Evolutionary conservation across 2,113 vertebrate genomes (phyloP), one percentile per base, ranked within the genome.

Genomic region (Centropristis striata): DNA sequence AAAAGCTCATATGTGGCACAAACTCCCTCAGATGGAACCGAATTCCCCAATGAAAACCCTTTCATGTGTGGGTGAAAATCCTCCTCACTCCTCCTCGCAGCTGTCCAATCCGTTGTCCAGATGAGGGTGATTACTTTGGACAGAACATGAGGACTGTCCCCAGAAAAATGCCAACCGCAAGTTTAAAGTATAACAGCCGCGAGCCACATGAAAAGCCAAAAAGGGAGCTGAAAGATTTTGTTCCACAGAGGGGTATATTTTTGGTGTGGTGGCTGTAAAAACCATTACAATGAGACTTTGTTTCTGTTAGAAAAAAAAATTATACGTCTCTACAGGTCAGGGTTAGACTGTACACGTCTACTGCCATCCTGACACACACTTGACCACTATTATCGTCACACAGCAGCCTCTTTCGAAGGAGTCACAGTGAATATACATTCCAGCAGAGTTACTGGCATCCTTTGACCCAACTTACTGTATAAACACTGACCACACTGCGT

Each of bases 211-310:
- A 93, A 91, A 92, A 74, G 80, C 42, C 82, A 76, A 86, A 71
- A 59, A 73, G 66, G 82, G 78, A 86, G 71, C 76, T 74, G 85
- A 81, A 59, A 60, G 71, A 78, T 77, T 92, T 87, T 89, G 75
- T 88, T 92, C 87, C 89, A 88, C 75, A 20, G 59, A 83, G 53
- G 64, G 74, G 71, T 86, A 25, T 92, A 88, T 92, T 92, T 94
- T 88, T 83, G 71, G 81, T 83, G 42, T 39, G 39, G 57, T 71
- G 65, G 58, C 89, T 92, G 89, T 71, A 78, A 88, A 92, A 88
- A 84, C 70, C 90, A 86, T 92, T 70, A 93, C 89, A 93, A 94
- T 92, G 74, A 83, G 81, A 87, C 80, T 83, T 86, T 92, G 86
- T 91, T 77, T 85, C 70, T 86, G 77, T 78, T 66, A 46, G 53